Evolutionary conservation across 2,113 vertebrate genomes (phyloP), one percentile per base, ranked within the genome.

Genomic region (Limnothrissa miodon): DNA sequence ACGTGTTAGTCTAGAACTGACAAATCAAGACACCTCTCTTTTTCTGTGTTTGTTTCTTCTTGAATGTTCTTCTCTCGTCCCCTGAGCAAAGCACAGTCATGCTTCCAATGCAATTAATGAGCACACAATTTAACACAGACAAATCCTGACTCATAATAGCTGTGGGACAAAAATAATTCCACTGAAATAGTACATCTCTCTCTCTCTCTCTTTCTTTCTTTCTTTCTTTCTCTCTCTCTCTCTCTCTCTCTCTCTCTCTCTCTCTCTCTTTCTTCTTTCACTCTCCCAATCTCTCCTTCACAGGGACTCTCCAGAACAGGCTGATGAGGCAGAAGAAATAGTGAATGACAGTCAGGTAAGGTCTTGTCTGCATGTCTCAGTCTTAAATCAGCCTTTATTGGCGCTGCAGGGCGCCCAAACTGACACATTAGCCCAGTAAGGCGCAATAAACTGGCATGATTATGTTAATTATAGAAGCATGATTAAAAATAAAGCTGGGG

Each of bases 361-460:
- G 83, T 1, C 19, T 80, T 62, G 83, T 80, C 81, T 84, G 33
- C 88, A 83, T 89, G 74, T 74, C 83, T 88, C 87, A 45, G 45
- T 78, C 82, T 17, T 78, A 82, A 79, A 85, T 85, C 85, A 85
- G 85, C 79, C 81, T 80, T 89, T 85, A 81, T 83, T 86, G n/a
- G 42, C 53, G 39, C 1, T 48, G 36, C 78, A 51, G 45, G 36
- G 62, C 45, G 66, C 78, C 53, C 42, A 45, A 79, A 82, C 81
- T 80, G 86, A 89, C 82, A 89, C 85, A 87, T 87, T 83, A 62
- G 70, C 81, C 83, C 82, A 85, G 82, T 84, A 83, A 83, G 74
- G 23, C 82, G 82, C 81, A 85, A 87, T 84, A 74, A 86, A 78
- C 10, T 83, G 82, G 89, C 88, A 90, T 87, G 88, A 89, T 90